These are phyloP conservation scores for Drosophila neotestacea DNA, from an alignment of 2,888 invertebrate genomes.

Conservation along the genomic window DNA sequence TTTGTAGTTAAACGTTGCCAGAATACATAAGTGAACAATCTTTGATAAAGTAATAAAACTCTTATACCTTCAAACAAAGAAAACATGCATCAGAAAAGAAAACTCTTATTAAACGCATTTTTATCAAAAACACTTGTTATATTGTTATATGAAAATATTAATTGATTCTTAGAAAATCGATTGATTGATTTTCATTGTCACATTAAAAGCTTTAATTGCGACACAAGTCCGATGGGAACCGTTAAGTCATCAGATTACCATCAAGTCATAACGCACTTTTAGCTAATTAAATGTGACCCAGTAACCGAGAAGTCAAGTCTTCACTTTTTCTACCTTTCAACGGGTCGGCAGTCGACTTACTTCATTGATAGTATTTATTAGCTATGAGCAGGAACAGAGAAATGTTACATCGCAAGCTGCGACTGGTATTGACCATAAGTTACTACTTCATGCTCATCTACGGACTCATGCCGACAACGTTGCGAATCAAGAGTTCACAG, in stretches of 20 bases:
- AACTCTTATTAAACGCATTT: neutral
- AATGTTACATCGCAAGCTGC: slow-evolving; percentile 61
- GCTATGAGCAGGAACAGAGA: neutral
- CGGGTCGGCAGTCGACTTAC: neutral
- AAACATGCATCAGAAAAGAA: no score
- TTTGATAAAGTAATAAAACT: neutral
- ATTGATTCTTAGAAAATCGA: neutral
- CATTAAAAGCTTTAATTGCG: neutral
- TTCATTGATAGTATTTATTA: neutral
- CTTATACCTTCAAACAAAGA: no score
- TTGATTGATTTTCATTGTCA: neutral
- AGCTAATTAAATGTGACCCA: slow-evolving; percentile 38
- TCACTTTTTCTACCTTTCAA: neutral
- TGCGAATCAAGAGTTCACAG: slow-evolving; percentile 6
- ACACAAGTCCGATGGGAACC: neutral
- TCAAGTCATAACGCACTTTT: slow-evolving; percentile 4
- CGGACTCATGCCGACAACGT: slow-evolving; percentile 50
- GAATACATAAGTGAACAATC: neutral
- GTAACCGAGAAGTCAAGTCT: neutral
- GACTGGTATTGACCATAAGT: slow-evolving; percentile 23
- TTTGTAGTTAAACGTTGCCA: no score
- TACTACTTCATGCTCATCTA: slow-evolving; percentile 50
- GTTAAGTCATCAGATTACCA: slow-evolving; percentile 17
- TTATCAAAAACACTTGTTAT: neutral
- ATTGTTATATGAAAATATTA: neutral